These are phyloP conservation scores for Mythimna impura DNA, from an alignment of 2,888 invertebrate genomes.

Conservation along the genomic window DNA sequence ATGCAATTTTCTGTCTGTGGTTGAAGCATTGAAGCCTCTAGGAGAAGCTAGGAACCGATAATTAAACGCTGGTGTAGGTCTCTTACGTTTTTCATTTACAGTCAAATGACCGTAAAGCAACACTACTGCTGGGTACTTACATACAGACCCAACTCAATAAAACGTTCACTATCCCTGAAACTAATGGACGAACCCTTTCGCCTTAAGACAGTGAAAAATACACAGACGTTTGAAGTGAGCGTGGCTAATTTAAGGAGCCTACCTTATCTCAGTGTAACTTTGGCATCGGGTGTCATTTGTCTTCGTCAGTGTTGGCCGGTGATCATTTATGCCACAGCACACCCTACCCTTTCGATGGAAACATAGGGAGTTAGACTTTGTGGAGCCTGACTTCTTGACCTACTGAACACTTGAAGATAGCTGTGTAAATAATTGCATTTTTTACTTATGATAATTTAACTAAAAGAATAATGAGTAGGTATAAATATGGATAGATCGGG, in stretches of 20 bases:
- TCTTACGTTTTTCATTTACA: not conserved
- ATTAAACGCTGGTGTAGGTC: not conserved
- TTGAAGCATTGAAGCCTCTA: too few relatives aligned
- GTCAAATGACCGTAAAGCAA: slow-evolving; percentile 18
- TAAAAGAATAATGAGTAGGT: too few relatives aligned
- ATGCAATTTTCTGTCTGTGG: too few relatives aligned
- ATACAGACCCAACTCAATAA: slow-evolving; percentile 63
- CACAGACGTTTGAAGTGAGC: slow-evolving; percentile 83
- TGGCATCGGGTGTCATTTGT: slow-evolving; percentile 89
- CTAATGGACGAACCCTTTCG: slow-evolving; percentile 72
- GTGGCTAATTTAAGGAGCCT: slow-evolving; percentile 89
- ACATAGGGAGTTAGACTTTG: slow-evolving; percentile 66
- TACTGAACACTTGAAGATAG: slow-evolving; percentile 9
- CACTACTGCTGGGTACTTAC: slow-evolving; percentile 2
- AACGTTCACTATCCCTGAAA: slow-evolving; percentile 60
- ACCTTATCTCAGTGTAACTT: slow-evolving; percentile 90
- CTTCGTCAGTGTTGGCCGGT: slow-evolving; percentile 90
- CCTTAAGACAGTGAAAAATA: slow-evolving; percentile 84
- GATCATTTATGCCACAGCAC: slow-evolving; percentile 91
- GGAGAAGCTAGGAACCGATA: not conserved
- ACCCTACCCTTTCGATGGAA: slow-evolving; percentile 87
- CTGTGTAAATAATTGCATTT: too few relatives aligned
- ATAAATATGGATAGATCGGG: too few relatives aligned
- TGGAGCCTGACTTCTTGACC: slow-evolving; percentile 43
- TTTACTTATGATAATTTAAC: too few relatives aligned